Base-by-base conservation (phyloP, 2,113 vertebrate genomes). In the Electrona antarctica region DNA sequence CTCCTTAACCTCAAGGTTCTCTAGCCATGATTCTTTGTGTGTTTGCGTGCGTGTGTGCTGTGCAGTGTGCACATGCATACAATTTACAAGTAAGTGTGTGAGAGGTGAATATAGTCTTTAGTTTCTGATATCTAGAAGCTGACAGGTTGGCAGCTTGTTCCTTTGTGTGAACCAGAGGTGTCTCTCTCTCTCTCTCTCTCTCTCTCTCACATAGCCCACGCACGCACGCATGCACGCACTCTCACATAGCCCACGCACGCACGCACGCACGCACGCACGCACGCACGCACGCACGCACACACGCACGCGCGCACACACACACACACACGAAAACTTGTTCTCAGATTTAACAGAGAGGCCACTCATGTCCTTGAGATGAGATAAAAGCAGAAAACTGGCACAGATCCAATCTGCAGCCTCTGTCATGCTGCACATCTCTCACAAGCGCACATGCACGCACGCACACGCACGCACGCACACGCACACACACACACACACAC, bases 301-400 rank as follows among this genome's bases (percentile, higher is more conserved):
- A 29, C 56, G 29, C 56, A 29, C 54, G 51, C n/a, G n/a, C 21
- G 58, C 41, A 64, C 45, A 64, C 54, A 58, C 14, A 57, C 28
- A 64, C 60, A 13, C 45, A 49, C 28, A 28, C 63, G 8, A n/a
- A 82, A 84, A 82, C 63, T 28, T 28, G 54, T 62, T 77, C 73
- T 79, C 68, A 56, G 73, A 68, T 76, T 76, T 77, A 77, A 81
- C 85, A 77, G 13, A 41, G 8, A 74, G 64, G 33, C 57, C 8
- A 60, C 57, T 41, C 75, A 60, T 75, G 80, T 73, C 85, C 85
- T 87, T 88, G 85, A 88, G 80, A 64, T 56, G 21, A 56, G 82
- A 81, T 76, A 2, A 33, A 51, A 78, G 7, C 15, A 64, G 76
- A 80, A 76, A 57, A 55, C 61, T 11, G 33, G 59, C 6, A 48